Conservation (phyloP, 64 coral and sea anemone genomes). For the Stylophora pistillata region DNA sequence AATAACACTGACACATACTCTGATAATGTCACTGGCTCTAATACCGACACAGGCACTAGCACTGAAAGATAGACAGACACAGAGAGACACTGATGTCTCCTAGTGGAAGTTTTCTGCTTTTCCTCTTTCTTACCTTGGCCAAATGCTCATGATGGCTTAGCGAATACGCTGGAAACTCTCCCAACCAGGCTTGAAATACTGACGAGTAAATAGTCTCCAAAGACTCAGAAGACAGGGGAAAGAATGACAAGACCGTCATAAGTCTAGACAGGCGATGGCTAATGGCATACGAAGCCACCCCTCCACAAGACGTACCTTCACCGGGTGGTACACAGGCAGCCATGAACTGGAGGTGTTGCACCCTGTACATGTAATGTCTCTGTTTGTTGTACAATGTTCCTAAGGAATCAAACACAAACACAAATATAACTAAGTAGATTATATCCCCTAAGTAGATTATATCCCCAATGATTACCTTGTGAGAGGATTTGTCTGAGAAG, state of each 20-base stretch:
- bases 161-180: slow-evolving; percentile 95
- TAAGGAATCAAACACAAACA: background rate
- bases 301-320: slow-evolving; percentile 62
- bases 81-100: too few species aligned
- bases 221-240: slow-evolving; percentile 63
- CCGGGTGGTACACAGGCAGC: slow-evolving; percentile 87
- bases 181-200: slow-evolving; percentile 80
- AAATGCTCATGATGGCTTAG: slow-evolving; percentile 81
- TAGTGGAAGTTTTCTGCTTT: background rate
- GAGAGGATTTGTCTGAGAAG: slow-evolving; percentile 82
- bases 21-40: too few species aligned
- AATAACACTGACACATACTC: too few species aligned
- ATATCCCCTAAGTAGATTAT: too few species aligned
- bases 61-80: too few species aligned
- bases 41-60: too few species aligned
- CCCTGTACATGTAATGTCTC: slow-evolving; percentile 54
- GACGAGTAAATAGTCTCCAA: slow-evolving; percentile 70
- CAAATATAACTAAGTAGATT: too few species aligned
- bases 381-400: slow-evolving; percentile 89
- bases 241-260: slow-evolving; percentile 92
- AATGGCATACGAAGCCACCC: slow-evolving; percentile 73
- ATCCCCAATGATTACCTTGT: slow-evolving; percentile 46
- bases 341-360: slow-evolving; percentile 76
- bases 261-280: slow-evolving; percentile 85
- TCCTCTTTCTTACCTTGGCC: slow-evolving; percentile 57